These are phyloP conservation scores for Pheosia tremula DNA, from an alignment of 2,888 invertebrate species.

Conservation along the genomic window DNA sequence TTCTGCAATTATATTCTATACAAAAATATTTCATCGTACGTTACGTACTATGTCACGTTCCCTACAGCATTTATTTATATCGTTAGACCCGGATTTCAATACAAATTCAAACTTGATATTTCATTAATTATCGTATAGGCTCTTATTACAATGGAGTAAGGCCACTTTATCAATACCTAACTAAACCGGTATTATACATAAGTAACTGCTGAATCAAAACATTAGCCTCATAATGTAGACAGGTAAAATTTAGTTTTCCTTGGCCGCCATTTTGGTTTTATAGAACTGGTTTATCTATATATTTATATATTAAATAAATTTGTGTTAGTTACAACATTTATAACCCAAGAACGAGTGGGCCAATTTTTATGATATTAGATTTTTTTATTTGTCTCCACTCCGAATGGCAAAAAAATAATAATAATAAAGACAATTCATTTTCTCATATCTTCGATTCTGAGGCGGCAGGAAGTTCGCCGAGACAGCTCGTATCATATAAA, in stretches of 20 bases:
- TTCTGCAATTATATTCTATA: not conserved
- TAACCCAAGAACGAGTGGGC: too few relatives aligned
- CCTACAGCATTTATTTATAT: conserved; percentile 7
- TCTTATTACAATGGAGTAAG: conserved; percentile 5
- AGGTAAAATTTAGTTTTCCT: conserved; percentile 5
- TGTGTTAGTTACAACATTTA: too few relatives aligned
- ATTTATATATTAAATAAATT: not conserved
- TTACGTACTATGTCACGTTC: conserved; percentile 5
- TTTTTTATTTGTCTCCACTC: too few relatives aligned
- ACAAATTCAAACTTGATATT: conserved; percentile 17
- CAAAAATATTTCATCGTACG: not conserved
- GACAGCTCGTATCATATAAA: too few relatives aligned
- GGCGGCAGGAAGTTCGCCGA: too few relatives aligned
- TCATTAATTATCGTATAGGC: conserved; percentile 17
- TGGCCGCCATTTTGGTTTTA: not conserved
- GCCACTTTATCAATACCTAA: conserved; percentile 6
- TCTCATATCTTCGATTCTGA: too few relatives aligned
- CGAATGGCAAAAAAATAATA: too few relatives aligned
- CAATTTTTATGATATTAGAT: too few relatives aligned
- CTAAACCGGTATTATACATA: conserved; percentile 2
- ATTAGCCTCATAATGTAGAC: not conserved
- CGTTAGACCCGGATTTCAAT: conserved; percentile 28
- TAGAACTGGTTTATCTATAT: not conserved
- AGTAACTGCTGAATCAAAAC: not conserved
- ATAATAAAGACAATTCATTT: too few relatives aligned